Evolutionary conservation across 2,113 vertebrate species (phyloP).

Genomic region (Pantherophis guttatus): DNA sequence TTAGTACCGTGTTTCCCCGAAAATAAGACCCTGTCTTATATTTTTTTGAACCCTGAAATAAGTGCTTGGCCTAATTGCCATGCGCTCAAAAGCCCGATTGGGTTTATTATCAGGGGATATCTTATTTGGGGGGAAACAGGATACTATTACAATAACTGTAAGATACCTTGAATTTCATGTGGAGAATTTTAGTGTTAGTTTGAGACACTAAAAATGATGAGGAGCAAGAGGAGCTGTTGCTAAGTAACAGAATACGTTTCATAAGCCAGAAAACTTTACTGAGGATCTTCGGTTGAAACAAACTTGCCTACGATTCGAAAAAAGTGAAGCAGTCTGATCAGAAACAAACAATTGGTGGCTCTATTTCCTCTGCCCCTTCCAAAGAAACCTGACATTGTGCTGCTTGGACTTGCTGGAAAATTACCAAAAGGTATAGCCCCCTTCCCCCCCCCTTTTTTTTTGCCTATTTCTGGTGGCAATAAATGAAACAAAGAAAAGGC

Average conservation of each 20-base stretch:
- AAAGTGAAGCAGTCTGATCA: neutral
- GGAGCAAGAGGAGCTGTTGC: neutral
- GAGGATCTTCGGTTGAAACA: neutral
- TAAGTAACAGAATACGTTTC: neutral
- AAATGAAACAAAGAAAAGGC: neutral
- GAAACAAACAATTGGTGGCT: neutral
- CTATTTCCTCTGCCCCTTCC: neutral
- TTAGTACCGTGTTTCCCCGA: neutral
- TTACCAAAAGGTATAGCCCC: neutral
- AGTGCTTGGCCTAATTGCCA: too few species aligned
- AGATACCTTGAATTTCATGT: neutral
- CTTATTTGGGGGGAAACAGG: too few species aligned
- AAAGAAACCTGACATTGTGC: neutral
- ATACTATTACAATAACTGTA: neutral
- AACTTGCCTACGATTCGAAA: neutral
- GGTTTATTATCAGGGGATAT: too few species aligned
- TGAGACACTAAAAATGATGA: neutral
- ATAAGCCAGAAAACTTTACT: neutral
- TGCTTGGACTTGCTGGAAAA: neutral
- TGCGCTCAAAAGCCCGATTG: too few species aligned
- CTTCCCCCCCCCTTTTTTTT: neutral
- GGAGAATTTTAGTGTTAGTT: neutral
- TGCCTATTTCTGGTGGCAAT: neutral
- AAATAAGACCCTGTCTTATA: too few species aligned
- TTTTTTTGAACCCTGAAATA: too few species aligned